Base-by-base conservation (phyloP, 2,113 vertebrate species). In the western clawed frog (Xenopus tropicalis) region DNA sequence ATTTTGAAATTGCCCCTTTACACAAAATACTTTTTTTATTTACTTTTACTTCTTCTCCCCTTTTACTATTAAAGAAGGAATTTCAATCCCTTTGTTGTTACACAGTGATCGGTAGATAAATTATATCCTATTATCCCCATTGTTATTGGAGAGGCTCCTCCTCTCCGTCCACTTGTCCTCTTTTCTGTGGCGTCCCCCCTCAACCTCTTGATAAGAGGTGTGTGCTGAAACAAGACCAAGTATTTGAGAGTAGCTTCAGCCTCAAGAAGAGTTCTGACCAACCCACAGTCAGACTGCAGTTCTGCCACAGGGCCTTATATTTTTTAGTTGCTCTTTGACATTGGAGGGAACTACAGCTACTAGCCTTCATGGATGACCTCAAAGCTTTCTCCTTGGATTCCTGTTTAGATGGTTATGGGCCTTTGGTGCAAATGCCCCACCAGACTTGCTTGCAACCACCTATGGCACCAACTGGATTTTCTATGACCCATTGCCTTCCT, bases 191-290 rank as follows among this genome's bases (percentile, higher is more conserved):
- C 54, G 63, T 74, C 66, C 64, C 54, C 61, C 63, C 71, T 25
- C 67, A 77, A 77, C 61, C 69, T 57, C 78, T 76, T 79, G 76
- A 81, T 81, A 79, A 81, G 78, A 67, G 58, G 52, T 63, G 62
- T 56, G 37, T 24, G 24, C 21, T 5, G 72, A 76, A 78, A 74
- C 48, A 72, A 71, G 23, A 17, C 22, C 17, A 13, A 24, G 62
- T 63, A 62, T 52, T 29, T 24, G 51, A 7, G 42, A 22, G 69
- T 62, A 37, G 54, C 11, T 61, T 23, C 52, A 19, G 21, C 25
- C 14, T 13, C 22, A 52, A 29, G n/a, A 25, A 7, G 14, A 21
- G 9, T n/a, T 44, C 48, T 42, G 1, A 48, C 46, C 52, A 46
- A 14, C 11, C 7, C 20, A 21, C 6, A 23, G 19, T 21, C 25